Percentiles rank a stretch among this genome's conserved stretches.
Conservation (phyloP, 2,797 vertebrate genomes). For the Paratrypauchen microcephalus region DNA sequence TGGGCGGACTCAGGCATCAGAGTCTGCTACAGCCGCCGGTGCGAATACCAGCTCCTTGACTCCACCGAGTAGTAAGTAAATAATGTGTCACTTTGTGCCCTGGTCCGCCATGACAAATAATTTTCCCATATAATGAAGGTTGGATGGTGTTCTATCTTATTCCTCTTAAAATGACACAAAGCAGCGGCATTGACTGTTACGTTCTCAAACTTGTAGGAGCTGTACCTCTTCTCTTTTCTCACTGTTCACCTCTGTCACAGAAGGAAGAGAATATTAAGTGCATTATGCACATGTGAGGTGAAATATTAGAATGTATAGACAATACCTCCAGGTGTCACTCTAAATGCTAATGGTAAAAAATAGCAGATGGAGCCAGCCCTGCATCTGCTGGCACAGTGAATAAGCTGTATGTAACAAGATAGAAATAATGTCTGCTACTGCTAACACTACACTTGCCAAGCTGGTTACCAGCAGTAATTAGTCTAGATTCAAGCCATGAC, state of each 20-base stretch:
- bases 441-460: not conserved
- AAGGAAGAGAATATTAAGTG: no score
- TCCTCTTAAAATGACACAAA: no score
- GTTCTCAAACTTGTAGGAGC: no score
- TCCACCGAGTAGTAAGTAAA: constrained; percentile 83
- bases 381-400: not conserved
- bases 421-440: not conserved
- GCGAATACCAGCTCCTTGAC: constrained; percentile 83
- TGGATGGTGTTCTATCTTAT: no score
- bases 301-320: no score
- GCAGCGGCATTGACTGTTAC: no score
- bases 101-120: not conserved
- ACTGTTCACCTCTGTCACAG: no score
- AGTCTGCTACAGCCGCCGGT: constrained; percentile 76
- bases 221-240: no score
- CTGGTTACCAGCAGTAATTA: not conserved
- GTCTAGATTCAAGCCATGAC: no score
- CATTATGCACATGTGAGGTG: no score
- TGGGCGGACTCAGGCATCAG: constrained; percentile 77
- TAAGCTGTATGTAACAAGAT: not conserved
- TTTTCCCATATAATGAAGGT: not conserved
- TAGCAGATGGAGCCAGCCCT: not conserved
- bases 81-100: not conserved
- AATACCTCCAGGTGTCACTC: not conserved
- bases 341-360: not conserved